Conservation (phyloP, 2,888 invertebrate species). For the Salpingus planirostris region DNA sequence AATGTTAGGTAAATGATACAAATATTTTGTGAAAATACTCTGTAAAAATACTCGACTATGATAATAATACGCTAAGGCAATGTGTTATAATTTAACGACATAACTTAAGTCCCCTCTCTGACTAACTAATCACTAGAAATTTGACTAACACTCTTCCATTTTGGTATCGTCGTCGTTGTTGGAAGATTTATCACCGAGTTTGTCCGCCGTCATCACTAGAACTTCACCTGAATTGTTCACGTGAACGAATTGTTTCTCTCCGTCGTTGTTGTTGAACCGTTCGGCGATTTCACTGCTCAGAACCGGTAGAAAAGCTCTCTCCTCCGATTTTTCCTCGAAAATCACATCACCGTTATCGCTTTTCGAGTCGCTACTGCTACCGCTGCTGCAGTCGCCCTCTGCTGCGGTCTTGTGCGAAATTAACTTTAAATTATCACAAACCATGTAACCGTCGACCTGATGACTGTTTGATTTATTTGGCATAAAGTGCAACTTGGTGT, state of each 20-base stretch:
- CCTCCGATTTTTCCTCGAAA: slow-evolving; percentile 28
- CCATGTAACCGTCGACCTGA: slow-evolving; percentile 52
- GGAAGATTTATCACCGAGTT: slow-evolving; percentile 14
- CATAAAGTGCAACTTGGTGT: slow-evolving; percentile 68
- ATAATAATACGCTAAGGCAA: slow-evolving; percentile 35
- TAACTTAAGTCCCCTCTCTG: too few species aligned
- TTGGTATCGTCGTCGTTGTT: slow-evolving; percentile 27
- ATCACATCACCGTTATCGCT: slow-evolving; percentile 29
- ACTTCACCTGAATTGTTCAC: slow-evolving; percentile 37
- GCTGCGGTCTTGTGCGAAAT: slow-evolving; percentile 45
- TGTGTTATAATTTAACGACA: slow-evolving; percentile 23
- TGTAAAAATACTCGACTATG: slow-evolving; percentile 39
- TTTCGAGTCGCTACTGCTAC: slow-evolving; percentile 36
- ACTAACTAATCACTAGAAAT: slow-evolving; percentile 33
- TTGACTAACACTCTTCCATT: slow-evolving; percentile 32
- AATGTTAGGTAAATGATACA: too few species aligned
- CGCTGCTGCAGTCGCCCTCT: too few species aligned
- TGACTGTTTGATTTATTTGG: slow-evolving; percentile 44
- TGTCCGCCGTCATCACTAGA: slow-evolving; percentile 10
- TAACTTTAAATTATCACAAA: slow-evolving; percentile 52
- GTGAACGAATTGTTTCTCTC: slow-evolving; percentile 38
- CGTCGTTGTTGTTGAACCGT: slow-evolving; percentile 34
- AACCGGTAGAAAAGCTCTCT: slow-evolving; percentile 27
- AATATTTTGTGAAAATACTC: slow-evolving; percentile 39
- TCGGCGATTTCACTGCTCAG: slow-evolving; percentile 25